Conservation (phyloP, 2,797 vertebrate genomes). For the Arnoldichthys spilopterus region DNA sequence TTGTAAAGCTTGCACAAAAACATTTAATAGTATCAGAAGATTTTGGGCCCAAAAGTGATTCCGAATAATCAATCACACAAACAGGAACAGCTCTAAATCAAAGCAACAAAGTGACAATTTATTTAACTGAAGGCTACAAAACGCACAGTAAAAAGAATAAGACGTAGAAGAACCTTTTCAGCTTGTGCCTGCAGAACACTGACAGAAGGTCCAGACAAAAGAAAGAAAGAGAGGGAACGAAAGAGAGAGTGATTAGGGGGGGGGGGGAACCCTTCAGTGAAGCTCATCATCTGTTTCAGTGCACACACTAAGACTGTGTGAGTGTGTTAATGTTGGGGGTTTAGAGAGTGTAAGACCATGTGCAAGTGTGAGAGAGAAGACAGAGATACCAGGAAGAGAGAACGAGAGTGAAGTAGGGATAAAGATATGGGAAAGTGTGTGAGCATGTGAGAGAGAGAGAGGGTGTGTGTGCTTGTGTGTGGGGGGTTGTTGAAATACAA, state of each 20-base stretch:
- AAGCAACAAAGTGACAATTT: neutral
- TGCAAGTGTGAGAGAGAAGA: conserved; percentile 3
- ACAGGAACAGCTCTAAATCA: neutral
- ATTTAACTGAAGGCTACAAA: conserved; percentile 52
- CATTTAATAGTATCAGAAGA: neutral
- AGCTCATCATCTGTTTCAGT: conserved; percentile 55
- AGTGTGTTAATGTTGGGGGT: neutral
- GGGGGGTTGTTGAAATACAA: conserved; percentile 28
- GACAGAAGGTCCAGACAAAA: conserved; percentile 56
- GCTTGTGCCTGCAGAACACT: neutral
- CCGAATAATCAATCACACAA: conserved; percentile 43
- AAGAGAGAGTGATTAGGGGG: conserved; percentile 39
- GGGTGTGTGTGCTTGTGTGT: conserved; percentile 21
- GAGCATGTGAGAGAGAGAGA: neutral
- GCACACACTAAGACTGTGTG: conserved; percentile 20
- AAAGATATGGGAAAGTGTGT: too few species aligned
- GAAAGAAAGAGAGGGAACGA: conserved; percentile 58
- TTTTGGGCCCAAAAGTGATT: neutral
- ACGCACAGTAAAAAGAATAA: conserved; percentile 41
- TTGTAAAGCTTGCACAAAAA: neutral
- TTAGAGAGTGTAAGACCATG: neutral
- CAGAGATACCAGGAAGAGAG: neutral
- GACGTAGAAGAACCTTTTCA: conserved; percentile 18
- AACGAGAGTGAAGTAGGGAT: neutral
- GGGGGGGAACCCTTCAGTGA: conserved; percentile 36